Evolutionary conservation across 2,113 vertebrate species (phyloP), one percentile per base, ranked within the genome.

Genomic region (Pristiophorus japonicus): DNA sequence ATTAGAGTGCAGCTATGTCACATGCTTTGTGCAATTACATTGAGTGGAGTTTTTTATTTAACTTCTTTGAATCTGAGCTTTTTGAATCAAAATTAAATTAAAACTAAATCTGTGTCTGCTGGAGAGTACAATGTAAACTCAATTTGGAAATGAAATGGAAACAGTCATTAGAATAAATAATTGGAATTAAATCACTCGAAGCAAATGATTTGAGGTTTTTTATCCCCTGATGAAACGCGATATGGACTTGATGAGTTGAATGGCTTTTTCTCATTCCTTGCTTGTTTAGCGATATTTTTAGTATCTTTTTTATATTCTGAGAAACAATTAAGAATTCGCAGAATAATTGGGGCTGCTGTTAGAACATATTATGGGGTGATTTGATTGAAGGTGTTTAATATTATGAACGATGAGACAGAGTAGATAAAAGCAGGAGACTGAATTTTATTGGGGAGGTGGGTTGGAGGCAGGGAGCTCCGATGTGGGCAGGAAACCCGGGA

Each of bases 31-130:
- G 45, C 47, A 51, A 87, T 55, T 87, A 42, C n/a, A 45, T 18
- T 27, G 45, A 47, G 47, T 30, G 45, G 27, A 87, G 27, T 87
- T 45, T 30, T 55, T 55, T n/a, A n/a, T 87, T 55, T 42, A 0
- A 51, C 45, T 51, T 51, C 45, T 47, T 51, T 84, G 45, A 51
- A 87, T 24, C 1, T 3, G 84, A 27, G 24, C n/a, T 55, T 87
- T 55, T 47, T 12, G 84, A 87, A 87, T 12, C 47, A 87, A 87
- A 87, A 87, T 85, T 85, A 85, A 85, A n/a, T n/a, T n/a, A n/a
- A n/a, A n/a, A n/a, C n/a, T n/a, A n/a, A 55, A 87, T 55, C 84
- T 51, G 24, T 30, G 22, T 55, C 47, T 87, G 45, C 45, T 87
- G 8, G 8, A 30, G 84, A 51, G 24, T 2, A 55, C 24, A 87